These are phyloP conservation scores for Vicugna pacos DNA, from an alignment of 2,113 vertebrate genomes.

Conservation along the genomic window DNA sequence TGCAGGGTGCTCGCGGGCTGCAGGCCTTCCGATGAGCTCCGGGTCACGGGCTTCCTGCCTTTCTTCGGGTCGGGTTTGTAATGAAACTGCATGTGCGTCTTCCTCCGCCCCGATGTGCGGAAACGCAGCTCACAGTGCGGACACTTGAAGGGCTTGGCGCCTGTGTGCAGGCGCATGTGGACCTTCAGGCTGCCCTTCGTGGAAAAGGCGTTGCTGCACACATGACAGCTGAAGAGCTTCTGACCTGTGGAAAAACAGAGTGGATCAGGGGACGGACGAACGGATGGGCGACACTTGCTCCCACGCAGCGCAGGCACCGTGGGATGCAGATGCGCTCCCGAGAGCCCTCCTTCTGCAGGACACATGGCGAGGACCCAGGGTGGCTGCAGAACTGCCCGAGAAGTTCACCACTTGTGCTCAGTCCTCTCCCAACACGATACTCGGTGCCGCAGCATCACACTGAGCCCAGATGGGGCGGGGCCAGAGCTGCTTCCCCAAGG, in stretches of 20 bases:
- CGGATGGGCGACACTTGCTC: too few relatives aligned
- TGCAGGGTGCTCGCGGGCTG: conserved; percentile 91
- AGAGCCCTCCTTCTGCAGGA: neutral
- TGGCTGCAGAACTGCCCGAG: neutral
- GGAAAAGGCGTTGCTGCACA: conserved; percentile 98
- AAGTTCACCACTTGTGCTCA: too few relatives aligned
- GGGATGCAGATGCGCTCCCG: too few relatives aligned
- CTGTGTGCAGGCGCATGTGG: conserved; percentile 98
- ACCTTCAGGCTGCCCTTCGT: conserved; percentile 99
- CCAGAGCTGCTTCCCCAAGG: too few relatives aligned
- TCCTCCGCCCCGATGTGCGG: conserved; percentile 97
- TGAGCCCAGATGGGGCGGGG: too few relatives aligned
- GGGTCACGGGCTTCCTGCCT: conserved; percentile 86
- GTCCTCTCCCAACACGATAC: too few relatives aligned
- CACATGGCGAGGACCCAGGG: too few relatives aligned
- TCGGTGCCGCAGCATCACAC: neutral
- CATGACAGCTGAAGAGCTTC: conserved; percentile 98
- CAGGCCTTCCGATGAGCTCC: conserved; percentile 86
- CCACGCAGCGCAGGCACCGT: too few relatives aligned
- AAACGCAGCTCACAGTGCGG: conserved; percentile 98
- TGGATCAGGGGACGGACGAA: too few relatives aligned
- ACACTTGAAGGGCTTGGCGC: conserved; percentile 99
- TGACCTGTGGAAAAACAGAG: conserved; percentile 88
- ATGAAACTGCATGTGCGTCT: conserved; percentile 98
- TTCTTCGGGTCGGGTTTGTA: conserved; percentile 92